Base-by-base conservation (phyloP, 2,797 vertebrate genomes). In the Garrulus glandarius region DNA sequence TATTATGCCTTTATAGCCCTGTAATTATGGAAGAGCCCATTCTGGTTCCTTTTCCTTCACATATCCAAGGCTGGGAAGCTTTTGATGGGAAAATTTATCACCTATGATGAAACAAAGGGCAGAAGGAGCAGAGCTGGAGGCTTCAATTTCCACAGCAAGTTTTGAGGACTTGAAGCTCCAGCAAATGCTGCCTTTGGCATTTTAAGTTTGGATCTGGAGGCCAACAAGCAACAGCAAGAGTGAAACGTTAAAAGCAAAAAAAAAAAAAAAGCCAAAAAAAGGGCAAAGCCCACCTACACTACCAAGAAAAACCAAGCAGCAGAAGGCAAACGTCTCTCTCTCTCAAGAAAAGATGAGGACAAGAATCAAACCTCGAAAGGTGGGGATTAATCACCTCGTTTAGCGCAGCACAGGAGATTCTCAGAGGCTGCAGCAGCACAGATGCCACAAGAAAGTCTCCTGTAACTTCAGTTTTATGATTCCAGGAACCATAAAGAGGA, bases 61-160 rank as follows among this genome's bases (percentile, higher is more conserved):
- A 56, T 67, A 86, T 92, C 92, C 89, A 72, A 84, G 81, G 80
- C 90, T 95, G 91, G 91, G 93, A 95, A 70, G 74, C 47, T 84
- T 97, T 91, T 85, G 92, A 95, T 96, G 92, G 93, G 89, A 84
- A 95, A 94, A 91, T 96, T 83, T 96, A 95, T 95, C 96, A 89
- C 68, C 44, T 94, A 30, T 59, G 64, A 88, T 89, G 92, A 97
- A 91, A 96, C 67, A 92, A 96, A 95, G 92, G 95, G 69, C 69
- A 92, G 82, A 69, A 87, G 52, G 10, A 95, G 88, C 79, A 85
- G 49, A 94, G 44, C 77, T 91, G 84, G 61, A 95, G 78, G 75
- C 79, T 91, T 71, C 67, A 17, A 26, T 47, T 79, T 75, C 67
- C 23, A 43, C 6, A 21, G 15, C 15, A 19, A 70, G 53, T 10